A percentile compares a stretch with the other conserved stretches of the same genome.
Evolutionary conservation across 2,797 vertebrate genomes (phyloP).

Genomic region (Eremophila alpestris): DNA sequence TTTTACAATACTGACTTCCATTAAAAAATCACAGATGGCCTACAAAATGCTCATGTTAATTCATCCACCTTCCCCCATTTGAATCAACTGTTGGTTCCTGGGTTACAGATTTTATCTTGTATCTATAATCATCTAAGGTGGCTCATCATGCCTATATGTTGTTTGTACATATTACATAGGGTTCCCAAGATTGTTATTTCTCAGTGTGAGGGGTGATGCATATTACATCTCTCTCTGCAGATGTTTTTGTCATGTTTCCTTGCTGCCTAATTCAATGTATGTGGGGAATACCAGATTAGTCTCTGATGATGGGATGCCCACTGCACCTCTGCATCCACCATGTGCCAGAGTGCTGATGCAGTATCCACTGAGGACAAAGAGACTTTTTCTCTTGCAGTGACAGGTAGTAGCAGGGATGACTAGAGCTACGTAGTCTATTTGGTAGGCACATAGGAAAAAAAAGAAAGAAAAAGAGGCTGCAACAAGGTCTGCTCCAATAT

Average conservation of each 20-base stretch:
- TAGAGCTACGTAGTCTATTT: background rate
- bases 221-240: background rate
- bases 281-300: background rate
- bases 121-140: background rate
- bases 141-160: background rate
- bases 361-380: background rate
- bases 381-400: background rate
- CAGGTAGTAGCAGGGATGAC: background rate
- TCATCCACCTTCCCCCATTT: background rate
- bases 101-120: background rate
- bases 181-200: background rate
- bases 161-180: background rate
- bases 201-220: fast-evolving
- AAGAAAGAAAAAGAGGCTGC: background rate
- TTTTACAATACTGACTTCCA: background rate
- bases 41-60: background rate
- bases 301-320: background rate
- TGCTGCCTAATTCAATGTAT: background rate
- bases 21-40: background rate
- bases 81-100: background rate
- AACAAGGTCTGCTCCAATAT: background rate
- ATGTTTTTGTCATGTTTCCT: background rate
- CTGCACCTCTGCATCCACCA: background rate
- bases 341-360: background rate
- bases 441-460: background rate